These are phyloP conservation scores for Drosophila parvula DNA, from an alignment of 1,140 invertebrate species.

Conservation along the genomic window DNA sequence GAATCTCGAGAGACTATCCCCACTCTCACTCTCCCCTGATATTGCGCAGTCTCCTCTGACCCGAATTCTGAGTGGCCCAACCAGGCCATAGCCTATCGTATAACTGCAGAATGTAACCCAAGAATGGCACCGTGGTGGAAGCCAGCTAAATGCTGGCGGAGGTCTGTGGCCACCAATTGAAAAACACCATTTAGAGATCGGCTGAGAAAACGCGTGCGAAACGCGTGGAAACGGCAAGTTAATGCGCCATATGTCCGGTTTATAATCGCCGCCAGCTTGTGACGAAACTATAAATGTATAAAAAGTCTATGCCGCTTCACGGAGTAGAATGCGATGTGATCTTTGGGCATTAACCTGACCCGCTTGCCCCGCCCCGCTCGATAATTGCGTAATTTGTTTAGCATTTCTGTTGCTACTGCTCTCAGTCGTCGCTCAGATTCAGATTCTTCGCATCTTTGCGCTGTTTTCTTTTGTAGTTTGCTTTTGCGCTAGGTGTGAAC, in stretches of 20 bases:
- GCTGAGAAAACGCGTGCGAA: slow-evolving; percentile 46
- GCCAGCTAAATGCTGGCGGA: slow-evolving; percentile 40
- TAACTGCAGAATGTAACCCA: slow-evolving; percentile 23
- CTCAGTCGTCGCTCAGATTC: slow-evolving; percentile 14
- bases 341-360: slow-evolving; percentile 36
- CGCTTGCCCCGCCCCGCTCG: slow-evolving; percentile 1
- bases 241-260: slow-evolving; percentile 49
- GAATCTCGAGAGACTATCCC: slow-evolving; percentile 1
- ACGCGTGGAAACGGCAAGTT: slow-evolving; percentile 30
- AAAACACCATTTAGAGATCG: slow-evolving; percentile 29
- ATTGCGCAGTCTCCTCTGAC: slow-evolving; percentile 28
- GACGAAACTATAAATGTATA: slow-evolving; percentile 45
- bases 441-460: slow-evolving; percentile 44
- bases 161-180: slow-evolving; percentile 34
- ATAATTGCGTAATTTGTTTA: slow-evolving; percentile 69
- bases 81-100: slow-evolving; percentile 35
- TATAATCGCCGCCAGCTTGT: slow-evolving; percentile 33
- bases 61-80: slow-evolving; percentile 16
- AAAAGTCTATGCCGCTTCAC: slow-evolving; percentile 34
- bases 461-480: slow-evolving; percentile 23
- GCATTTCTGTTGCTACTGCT: slow-evolving; percentile 34
- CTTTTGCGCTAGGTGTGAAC: slow-evolving; percentile 41
- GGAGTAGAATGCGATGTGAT: slow-evolving; percentile 33
- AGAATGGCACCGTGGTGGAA: slow-evolving; percentile 40
- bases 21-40: slow-evolving; percentile 1